Percentiles rank a stretch among this genome's conserved stretches.
Evolutionary conservation across 2,888 invertebrate species (phyloP).

Genomic region (Chrysomela aeneicollis): DNA sequence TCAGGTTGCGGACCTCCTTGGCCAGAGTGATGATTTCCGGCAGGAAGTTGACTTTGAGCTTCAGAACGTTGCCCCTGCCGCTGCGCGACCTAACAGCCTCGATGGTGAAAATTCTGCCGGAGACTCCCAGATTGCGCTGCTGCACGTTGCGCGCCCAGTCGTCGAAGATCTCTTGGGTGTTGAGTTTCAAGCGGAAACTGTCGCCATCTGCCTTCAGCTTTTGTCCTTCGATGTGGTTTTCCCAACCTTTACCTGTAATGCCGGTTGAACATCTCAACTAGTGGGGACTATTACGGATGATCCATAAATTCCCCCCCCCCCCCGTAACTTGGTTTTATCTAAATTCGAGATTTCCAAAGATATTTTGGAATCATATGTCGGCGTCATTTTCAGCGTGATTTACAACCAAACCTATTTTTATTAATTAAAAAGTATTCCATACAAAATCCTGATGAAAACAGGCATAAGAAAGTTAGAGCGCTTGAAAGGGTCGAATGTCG

Average conservation of each 20-base stretch:
- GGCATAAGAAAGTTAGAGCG: too few species aligned
- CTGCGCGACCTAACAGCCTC: constrained; percentile 81
- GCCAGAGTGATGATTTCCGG: constrained; percentile 98
- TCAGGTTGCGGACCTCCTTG: constrained; percentile 97
- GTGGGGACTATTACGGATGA: not conserved
- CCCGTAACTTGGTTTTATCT: too few species aligned
- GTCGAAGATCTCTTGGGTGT: constrained; percentile 97
- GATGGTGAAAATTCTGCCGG: constrained; percentile 93
- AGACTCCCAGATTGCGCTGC: constrained; percentile 91
- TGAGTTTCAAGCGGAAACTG: constrained; percentile 94
- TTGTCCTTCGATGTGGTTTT: constrained; percentile 98
- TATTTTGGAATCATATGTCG: too few species aligned
- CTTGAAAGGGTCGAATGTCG: too few species aligned
- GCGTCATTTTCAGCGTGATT: too few species aligned
- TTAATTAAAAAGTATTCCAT: too few species aligned
- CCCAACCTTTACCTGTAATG: constrained; percentile 90
- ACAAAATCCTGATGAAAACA: too few species aligned
- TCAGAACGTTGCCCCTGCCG: constrained; percentile 85
- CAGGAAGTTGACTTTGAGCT: constrained; percentile 92
- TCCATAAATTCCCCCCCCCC: too few species aligned
- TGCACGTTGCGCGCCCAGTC: constrained; percentile 97
- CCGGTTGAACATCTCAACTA: not conserved
- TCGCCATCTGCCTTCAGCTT: constrained; percentile 97
- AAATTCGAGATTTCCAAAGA: too few species aligned
- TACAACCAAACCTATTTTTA: too few species aligned